These are phyloP conservation scores for Aspidapion aeneum DNA, from an alignment of 2,888 invertebrate genomes.

Conservation along the genomic window DNA sequence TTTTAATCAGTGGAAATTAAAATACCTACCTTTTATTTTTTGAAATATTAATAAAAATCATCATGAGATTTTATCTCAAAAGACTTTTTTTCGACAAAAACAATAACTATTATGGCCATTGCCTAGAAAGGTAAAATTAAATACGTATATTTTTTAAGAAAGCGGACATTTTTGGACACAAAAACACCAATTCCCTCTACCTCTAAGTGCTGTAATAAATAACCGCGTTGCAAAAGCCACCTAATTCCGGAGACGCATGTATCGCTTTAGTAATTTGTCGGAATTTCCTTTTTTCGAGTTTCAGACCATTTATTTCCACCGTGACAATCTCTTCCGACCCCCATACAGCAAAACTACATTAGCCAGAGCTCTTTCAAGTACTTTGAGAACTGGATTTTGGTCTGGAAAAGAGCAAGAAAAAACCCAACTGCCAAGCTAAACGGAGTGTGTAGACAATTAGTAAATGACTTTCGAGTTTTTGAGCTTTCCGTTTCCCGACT, in stretches of 20 bases:
- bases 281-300: background rate
- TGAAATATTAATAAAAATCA: too few relatives aligned
- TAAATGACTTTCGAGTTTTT: slow-evolving; percentile 13
- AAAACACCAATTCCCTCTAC: background rate
- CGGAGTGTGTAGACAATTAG: slow-evolving; percentile 10
- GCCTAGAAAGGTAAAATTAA: too few relatives aligned
- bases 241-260: background rate
- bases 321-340: slow-evolving; percentile 18
- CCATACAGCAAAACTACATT: slow-evolving; percentile 21
- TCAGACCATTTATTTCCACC: slow-evolving; percentile 18
- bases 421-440: slow-evolving; percentile 15
- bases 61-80: too few relatives aligned
- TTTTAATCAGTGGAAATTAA: too few relatives aligned
- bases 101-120: too few relatives aligned
- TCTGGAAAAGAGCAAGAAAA: slow-evolving; percentile 19
- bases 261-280: background rate
- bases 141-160: too few relatives aligned
- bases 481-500: background rate
- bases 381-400: background rate
- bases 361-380: slow-evolving; percentile 8
- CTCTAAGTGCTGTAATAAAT: background rate
- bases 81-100: too few relatives aligned
- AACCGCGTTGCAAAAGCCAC: background rate
- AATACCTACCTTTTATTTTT: too few relatives aligned
- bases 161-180: background rate